Conservation (phyloP, 2,888 invertebrate genomes). For the Drosophila nigricruria region DNA sequence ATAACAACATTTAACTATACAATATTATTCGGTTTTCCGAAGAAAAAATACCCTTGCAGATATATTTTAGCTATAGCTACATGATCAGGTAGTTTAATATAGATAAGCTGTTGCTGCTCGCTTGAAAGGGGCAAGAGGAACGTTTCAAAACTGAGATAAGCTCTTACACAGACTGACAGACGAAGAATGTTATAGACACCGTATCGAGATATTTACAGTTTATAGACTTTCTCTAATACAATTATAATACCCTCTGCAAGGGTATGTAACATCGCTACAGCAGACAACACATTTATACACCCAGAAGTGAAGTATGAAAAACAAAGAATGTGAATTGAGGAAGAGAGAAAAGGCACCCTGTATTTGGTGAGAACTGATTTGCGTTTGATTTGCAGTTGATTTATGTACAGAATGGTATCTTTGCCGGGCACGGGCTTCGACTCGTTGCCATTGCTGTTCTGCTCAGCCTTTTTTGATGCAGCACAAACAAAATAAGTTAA, state of each 20-base stretch:
- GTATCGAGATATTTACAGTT: neutral
- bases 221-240: neutral
- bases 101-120: neutral
- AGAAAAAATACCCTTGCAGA: constrained; percentile 8
- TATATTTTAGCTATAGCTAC: neutral
- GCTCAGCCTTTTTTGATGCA: constrained; percentile 58
- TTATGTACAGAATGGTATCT: constrained; percentile 82
- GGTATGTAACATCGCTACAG: constrained; percentile 2
- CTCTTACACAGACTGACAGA: neutral
- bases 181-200: neutral
- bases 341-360: constrained; percentile 61
- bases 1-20: neutral
- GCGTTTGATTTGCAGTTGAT: constrained; percentile 83
- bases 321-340: constrained; percentile 20
- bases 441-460: constrained; percentile 39
- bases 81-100: neutral
- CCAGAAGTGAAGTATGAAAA: constrained; percentile 23
- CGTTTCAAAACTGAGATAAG: neutral
- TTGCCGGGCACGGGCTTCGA: constrained; percentile 56
- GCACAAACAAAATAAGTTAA: constrained; percentile 55
- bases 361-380: constrained; percentile 83
- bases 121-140: neutral
- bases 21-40: constrained; percentile 5
- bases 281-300: constrained; percentile 19
- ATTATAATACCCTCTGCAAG: constrained; percentile 7